Conservation (phyloP, 1,140 invertebrate species). For the Platyura marginata region DNA sequence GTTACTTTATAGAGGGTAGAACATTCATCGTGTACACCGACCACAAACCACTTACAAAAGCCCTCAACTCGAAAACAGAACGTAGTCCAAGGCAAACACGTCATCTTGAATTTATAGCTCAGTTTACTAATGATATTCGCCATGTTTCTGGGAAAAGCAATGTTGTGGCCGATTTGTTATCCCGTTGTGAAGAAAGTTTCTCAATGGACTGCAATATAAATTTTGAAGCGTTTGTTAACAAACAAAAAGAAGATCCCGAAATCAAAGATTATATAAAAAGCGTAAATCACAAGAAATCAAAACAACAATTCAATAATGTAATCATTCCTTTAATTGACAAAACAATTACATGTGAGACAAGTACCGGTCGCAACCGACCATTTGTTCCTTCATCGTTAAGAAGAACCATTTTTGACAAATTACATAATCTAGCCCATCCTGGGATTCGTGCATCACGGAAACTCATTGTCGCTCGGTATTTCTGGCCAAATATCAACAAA, state of each 20-base stretch:
- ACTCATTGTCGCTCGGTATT: slow-evolving; percentile 4
- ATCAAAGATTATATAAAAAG: too few species aligned
- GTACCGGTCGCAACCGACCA: too few species aligned
- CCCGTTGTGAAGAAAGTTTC: slow-evolving; percentile 5
- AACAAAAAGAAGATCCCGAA: slow-evolving; percentile 5
- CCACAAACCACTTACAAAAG: slow-evolving; percentile 22
- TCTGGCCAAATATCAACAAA: slow-evolving; percentile 10
- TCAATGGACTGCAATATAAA: background rate
- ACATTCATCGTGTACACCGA: slow-evolving; percentile 18
- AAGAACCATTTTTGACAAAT: background rate
- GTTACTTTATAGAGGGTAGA: slow-evolving; percentile 14
- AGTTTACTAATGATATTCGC: slow-evolving; percentile 12
- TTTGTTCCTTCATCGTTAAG: too few species aligned
- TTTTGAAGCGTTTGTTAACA: slow-evolving; percentile 6
- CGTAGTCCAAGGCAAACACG: slow-evolving; percentile 10
- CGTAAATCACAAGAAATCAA: too few species aligned
- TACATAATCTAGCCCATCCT: background rate
- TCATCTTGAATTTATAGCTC: slow-evolving; percentile 13
- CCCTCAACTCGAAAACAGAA: slow-evolving; percentile 6
- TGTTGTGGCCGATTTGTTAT: slow-evolving; percentile 9
- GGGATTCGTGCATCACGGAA: slow-evolving; percentile 2
- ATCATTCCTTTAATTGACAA: too few species aligned
- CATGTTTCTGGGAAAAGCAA: slow-evolving; percentile 14
- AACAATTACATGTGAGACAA: too few species aligned
- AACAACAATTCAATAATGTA: too few species aligned